Base-by-base conservation (phyloP, 2,797 vertebrate genomes). In the Sciurus vulgaris region DNA sequence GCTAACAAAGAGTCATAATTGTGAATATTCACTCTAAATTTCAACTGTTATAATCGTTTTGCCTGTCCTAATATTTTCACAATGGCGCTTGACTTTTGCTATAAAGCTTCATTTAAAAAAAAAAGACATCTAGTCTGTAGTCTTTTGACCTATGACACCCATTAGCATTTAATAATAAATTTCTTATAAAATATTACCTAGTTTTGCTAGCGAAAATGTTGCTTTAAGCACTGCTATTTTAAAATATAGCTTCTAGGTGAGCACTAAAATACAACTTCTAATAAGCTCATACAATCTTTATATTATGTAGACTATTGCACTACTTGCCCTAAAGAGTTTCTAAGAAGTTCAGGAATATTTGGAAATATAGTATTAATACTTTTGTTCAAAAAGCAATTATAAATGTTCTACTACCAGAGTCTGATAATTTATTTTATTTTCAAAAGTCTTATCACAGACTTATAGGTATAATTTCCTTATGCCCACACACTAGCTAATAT, bases 11-110 rank as follows among this genome's bases (percentile, higher is more conserved):
- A 94, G 90, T 96, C 95, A 97, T 92, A 97, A 38, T 85, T 41
- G 87, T 91, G 47, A 94, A 96, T 97, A 77, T 83, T 96, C 76
- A 95, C 93, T 96, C 84, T 74, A 96, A 94, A 96, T 91, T 86
- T 98, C 89, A 56, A 94, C 77, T 93, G 96, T 89, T 95, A 65
- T 82, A 97, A 87, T 97, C 95, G 96, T 84, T 93, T 94, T 54
- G 94, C 93, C 28, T 44, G 77, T 44, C 90, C 59, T 78, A 97
- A 89, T 63, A 95, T 35, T 47, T 38, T 74, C 35, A 96, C 41
- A 89, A 35, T 89, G 49, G 38, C 51, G 6, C 2, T 56, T 41
- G 10, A 12, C 35, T 8, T 63, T 79, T 96, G 56, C 12, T 35
- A 77, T 28, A 38, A 0, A 89, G 94, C 70, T 20, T 18, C 88